Base-by-base conservation (phyloP, 2,888 invertebrate species). In the Chironomus tentans region DNA sequence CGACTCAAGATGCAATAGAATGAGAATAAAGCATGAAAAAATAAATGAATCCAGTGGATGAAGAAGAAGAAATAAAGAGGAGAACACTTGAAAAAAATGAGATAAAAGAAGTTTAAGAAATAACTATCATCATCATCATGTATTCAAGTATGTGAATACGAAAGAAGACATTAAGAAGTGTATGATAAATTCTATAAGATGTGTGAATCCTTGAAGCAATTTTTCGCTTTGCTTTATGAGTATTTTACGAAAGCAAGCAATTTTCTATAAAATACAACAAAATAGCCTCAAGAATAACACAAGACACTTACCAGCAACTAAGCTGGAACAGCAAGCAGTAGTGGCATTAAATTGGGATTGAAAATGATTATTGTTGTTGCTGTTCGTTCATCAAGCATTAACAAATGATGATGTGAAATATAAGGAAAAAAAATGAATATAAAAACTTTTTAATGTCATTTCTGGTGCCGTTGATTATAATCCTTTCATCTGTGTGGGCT, bases 131-230 rank as follows among this genome's bases (percentile, higher is more conserved):
- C 56, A 15, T 56, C 56, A 15, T 56, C 56, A 56, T 56, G 56
- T 38, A 38, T 56, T 56, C 15, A 18, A 15, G 56, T 15, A 56
- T 56, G 56, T 15, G 18, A 18, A 56, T 56, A 56, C 18, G 56
- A 56, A 56, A 56, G 56, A 56, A 56, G 56, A 56, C 56, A 56
- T 56, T 56, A 56, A 56, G 56, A 56, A 56, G 56, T 56, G 56
- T 56, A 56, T 56, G 56, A 56, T 56, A 15, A 56, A 56, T 56
- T 15, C 5, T 18, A 15, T 56, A 56, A 15, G 56, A 70, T 70
- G 70, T 70, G 70, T 70, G 70, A 70, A 70, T 70, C 70, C 70
- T 70, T 48, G 10, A 48, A 70, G 70, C 70, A 22, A 70, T 70
- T 69, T 46, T 65, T 56, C 56, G 56, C 15, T 56, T 50, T 50